These are phyloP conservation scores for Aphelenchoides avenae DNA, from an alignment of 1,140 invertebrate species.

Conservation along the genomic window DNA sequence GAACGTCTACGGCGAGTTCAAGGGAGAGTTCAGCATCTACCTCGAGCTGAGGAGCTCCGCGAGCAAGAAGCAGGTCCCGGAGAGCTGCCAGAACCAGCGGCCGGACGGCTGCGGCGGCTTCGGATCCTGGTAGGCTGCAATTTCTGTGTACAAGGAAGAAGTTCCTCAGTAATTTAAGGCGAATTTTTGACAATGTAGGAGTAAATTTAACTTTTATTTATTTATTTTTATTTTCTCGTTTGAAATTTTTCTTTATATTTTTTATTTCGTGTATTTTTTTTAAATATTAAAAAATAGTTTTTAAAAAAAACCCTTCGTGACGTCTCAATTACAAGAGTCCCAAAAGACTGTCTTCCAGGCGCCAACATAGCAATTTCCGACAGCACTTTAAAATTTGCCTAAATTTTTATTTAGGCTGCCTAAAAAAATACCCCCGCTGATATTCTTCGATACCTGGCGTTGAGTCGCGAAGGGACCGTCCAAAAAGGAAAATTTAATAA, in stretches of 20 bases:
- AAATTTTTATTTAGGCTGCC: too few relatives aligned
- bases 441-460: too few relatives aligned
- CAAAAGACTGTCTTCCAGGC: too few relatives aligned
- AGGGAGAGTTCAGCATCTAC: slow-evolving; percentile 58
- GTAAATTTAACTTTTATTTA: too few relatives aligned
- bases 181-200: neutral
- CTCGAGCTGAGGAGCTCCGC: slow-evolving; percentile 51
- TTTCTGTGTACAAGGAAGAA: neutral
- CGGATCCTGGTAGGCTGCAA: slow-evolving; percentile 48
- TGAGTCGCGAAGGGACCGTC: too few relatives aligned
- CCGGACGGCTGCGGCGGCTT: slow-evolving; percentile 57
- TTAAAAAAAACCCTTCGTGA: slow-evolving; percentile 9
- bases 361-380: too few relatives aligned
- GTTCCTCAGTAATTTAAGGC: neutral
- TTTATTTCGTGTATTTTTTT: neutral
- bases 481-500: too few relatives aligned
- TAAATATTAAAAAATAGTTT: neutral
- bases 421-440: too few relatives aligned
- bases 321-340: too few relatives aligned
- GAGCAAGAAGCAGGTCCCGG: slow-evolving; percentile 55
- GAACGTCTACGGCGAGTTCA: slow-evolving; percentile 52
- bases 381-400: too few relatives aligned
- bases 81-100: slow-evolving; percentile 49
- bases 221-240: neutral
- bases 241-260: neutral